A percentile compares a stretch with the other conserved stretches of the same genome.
Conservation (phyloP, 2,797 vertebrate genomes). For the Muscicapa striata region DNA sequence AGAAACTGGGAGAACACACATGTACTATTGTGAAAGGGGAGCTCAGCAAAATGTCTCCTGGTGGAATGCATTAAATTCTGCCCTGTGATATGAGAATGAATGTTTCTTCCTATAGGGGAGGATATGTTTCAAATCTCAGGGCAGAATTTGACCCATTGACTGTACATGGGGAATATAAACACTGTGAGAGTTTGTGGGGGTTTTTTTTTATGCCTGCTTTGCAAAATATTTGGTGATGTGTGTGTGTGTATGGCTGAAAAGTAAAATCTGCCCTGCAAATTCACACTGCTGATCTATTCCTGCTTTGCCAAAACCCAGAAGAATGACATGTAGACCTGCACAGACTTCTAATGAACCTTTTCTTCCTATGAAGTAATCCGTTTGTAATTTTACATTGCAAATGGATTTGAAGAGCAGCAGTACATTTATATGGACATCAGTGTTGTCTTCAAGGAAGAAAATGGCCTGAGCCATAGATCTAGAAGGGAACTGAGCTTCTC, state of each 20-base stretch:
- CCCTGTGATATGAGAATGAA: neutral
- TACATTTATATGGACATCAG: neutral
- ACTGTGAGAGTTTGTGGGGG: neutral
- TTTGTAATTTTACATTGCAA: conserved; percentile 32
- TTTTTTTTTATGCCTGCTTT: neutral
- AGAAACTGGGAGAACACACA: neutral
- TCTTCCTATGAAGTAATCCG: neutral
- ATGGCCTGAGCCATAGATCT: neutral
- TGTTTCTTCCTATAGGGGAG: neutral
- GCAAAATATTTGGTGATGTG: neutral
- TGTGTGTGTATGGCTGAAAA: neutral
- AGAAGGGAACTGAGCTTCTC: conserved; percentile 6
- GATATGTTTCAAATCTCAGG: neutral
- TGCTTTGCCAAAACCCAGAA: neutral
- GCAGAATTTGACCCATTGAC: neutral
- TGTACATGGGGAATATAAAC: neutral
- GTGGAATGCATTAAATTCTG: neutral
- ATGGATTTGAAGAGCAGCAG: neutral
- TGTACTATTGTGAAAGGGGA: neutral
- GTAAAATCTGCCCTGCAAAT: neutral
- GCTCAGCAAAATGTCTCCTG: neutral
- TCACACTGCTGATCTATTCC: neutral
- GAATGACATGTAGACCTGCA: neutral
- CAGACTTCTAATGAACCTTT: conserved; percentile 15
- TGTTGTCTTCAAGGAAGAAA: conserved; percentile 28